Evolutionary conservation across 2,113 vertebrate genomes (phyloP).

Genomic region (Pseudorectes ferrugineus): DNA sequence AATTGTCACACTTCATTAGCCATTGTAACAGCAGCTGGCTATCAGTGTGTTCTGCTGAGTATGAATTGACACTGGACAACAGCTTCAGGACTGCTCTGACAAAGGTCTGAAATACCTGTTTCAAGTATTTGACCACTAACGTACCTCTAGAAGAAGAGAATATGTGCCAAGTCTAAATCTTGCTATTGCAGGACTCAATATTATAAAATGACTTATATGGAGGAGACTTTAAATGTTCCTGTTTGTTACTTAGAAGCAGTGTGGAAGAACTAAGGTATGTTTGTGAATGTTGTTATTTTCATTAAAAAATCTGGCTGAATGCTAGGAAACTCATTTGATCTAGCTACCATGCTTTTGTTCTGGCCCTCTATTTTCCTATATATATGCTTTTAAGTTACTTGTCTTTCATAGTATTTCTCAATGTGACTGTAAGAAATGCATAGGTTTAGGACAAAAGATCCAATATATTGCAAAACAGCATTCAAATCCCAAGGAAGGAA

Average conservation of each 20-base stretch:
- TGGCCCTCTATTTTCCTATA: neutral
- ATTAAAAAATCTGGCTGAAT: neutral
- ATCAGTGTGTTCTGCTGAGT: neutral
- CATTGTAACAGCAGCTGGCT: neutral
- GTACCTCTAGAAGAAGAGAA: neutral
- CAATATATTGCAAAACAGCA: neutral
- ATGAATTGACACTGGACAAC: neutral
- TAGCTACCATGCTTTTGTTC: neutral
- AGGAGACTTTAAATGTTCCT: neutral
- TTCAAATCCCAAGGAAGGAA: neutral
- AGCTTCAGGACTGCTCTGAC: neutral
- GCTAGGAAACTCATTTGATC: neutral
- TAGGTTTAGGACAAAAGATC: neutral
- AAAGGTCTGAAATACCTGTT: neutral
- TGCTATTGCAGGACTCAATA: neutral
- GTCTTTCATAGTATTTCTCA: neutral
- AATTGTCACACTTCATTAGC: neutral
- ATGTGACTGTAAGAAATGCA: neutral
- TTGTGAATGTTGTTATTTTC: neutral
- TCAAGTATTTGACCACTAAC: neutral
- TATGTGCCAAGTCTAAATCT: neutral
- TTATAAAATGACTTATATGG: neutral
- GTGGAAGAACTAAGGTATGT: neutral
- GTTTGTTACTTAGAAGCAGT: neutral
- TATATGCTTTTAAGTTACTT: neutral